Evolutionary conservation across 2,113 vertebrate species (phyloP), one percentile per base, ranked within the genome.

Genomic region (Coptodon bakossiorum): DNA sequence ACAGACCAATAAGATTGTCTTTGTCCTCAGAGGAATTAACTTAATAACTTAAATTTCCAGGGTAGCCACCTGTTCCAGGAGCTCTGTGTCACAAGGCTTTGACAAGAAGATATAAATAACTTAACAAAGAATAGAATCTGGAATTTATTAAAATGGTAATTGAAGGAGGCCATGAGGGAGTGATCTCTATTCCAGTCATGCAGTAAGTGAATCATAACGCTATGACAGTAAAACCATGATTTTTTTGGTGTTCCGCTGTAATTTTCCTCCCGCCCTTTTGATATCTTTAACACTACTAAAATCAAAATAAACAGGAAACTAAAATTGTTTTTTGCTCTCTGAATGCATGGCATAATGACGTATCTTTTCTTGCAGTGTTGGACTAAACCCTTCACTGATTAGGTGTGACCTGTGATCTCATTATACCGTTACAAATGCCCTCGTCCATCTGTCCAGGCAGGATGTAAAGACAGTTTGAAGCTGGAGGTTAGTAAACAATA

Each of bases 321-420:
- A 73, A 45, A 68, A 68, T 38, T 68, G 19, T 8, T 38, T 38
- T 11, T 38, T 68, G 71, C 24, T 29, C 27, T 78, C 27, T 50
- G 43, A 78, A 57, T 57, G 38, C n/a, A 86, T 38, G 7, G 38
- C 50, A 14, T 31, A 31, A 53, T 52, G 6, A 82, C 2, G 6
- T 78, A 34, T 76, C 17, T 54, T 76, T 11, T 73, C 76, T 80
- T 84, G 78, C 80, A 83, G 61, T 53, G 43, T 48, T 43, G 54
- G 38, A 63, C 66, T 38, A 31, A 43, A 50, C 12, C 38, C 66
- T 90, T 80, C 19, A n/a, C 79, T 84, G 71, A 91, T 92, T 87
- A 87, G 66, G 14, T 78, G 73, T 82, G 71, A 89, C 40, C 85
- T 86, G 71, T 88, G 90, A 95, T 93, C 93, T 66, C 89, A 92